Evolutionary conservation across 2,113 vertebrate species (phyloP).

Genomic region (Bagarius yarrelli): DNA sequence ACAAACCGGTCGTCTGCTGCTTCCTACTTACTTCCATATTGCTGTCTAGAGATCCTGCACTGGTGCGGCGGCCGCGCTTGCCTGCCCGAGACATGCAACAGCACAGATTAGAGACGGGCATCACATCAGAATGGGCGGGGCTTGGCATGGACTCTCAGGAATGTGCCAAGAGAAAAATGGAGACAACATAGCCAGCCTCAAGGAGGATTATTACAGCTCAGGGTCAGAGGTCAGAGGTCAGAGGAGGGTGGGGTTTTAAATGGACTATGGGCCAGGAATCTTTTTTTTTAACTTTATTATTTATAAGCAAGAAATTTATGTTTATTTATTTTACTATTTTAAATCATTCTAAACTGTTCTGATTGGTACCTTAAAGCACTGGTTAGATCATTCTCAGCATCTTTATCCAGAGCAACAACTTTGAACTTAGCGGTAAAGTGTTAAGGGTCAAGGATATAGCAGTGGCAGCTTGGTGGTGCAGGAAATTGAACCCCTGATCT

Average conservation of each 20-base stretch:
- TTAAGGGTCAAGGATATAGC: no score
- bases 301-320: background rate
- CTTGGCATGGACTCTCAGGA: conserved; percentile 67
- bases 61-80: conserved; percentile 98
- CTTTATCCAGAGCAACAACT: background rate
- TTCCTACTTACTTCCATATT: conserved; percentile 99
- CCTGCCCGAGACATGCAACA: conserved; percentile 99
- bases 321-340: background rate
- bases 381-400: background rate
- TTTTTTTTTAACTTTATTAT: background rate
- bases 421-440: no score
- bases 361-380: background rate
- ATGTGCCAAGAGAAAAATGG: conserved; percentile 65
- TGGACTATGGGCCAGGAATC: conserved; percentile 23
- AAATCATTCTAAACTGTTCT: background rate
- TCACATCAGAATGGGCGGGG: conserved; percentile 71
- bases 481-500: no score
- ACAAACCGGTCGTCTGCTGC: conserved; percentile 83
- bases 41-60: conserved; percentile 99
- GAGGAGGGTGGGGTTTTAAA: conserved; percentile 20
- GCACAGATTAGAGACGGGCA: conserved; percentile 95
- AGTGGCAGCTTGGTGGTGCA: no score
- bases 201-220: conserved; percentile 20
- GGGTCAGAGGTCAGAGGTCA: conserved; percentile 55
- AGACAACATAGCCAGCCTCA: conserved; percentile 49